These are phyloP conservation scores for Tethea ocularis DNA, from an alignment of 2,888 invertebrate species.

Conservation along the genomic window DNA sequence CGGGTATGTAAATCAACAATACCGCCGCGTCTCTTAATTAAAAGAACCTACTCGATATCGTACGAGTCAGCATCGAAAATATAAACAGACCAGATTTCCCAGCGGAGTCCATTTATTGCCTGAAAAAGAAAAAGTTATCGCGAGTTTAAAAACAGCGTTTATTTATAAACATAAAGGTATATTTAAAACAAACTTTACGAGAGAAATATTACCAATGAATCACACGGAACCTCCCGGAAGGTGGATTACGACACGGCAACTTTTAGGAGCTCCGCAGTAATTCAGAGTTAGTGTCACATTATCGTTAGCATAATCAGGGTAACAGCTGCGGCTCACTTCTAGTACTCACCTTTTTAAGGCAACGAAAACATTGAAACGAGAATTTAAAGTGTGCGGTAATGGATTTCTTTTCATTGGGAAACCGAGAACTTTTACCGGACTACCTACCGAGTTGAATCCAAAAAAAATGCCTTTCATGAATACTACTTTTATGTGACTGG, in stretches of 20 bases:
- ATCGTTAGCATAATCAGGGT: constrained; percentile 64
- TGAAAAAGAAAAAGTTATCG: neutral
- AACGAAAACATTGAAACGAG: constrained; percentile 44
- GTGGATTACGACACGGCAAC: constrained; percentile 24
- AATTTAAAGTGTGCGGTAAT: constrained; percentile 48
- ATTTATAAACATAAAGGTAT: neutral
- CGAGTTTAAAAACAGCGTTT: neutral
- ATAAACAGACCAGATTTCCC: neutral
- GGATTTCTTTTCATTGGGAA: constrained; percentile 46
- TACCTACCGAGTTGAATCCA: constrained; percentile 19
- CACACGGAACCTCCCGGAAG: constrained; percentile 14
- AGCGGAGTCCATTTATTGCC: neutral
- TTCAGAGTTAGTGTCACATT: constrained; percentile 53
- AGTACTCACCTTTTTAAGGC: constrained; percentile 21
- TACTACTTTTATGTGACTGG: too few relatives aligned
- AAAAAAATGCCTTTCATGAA: constrained; percentile 23
- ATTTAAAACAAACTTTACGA: constrained; percentile 9
- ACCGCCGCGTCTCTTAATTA: neutral
- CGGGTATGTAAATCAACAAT: neutral
- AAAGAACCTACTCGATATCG: neutral
- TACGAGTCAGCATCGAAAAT: neutral
- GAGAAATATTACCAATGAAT: constrained; percentile 11
- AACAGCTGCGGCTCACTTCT: constrained; percentile 42
- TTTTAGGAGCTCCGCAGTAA: constrained; percentile 28
- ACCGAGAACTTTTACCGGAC: constrained; percentile 15